These are phyloP conservation scores for Euzophera pinguis DNA, from an alignment of 2,888 invertebrate genomes.

Conservation along the genomic window DNA sequence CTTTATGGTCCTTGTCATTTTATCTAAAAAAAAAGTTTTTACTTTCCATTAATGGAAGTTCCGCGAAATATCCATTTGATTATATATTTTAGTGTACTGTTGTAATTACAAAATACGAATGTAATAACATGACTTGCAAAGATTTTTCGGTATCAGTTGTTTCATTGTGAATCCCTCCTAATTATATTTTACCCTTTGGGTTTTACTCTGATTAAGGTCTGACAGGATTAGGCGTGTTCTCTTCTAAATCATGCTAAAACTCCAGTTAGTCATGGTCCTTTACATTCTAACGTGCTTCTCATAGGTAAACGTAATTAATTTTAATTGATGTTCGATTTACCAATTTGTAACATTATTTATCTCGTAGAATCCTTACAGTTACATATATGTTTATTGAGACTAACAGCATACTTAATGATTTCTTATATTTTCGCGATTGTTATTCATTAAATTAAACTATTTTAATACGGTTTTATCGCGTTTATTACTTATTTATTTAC, in stretches of 20 bases:
- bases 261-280: conserved; percentile 7
- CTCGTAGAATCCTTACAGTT: too few relatives aligned
- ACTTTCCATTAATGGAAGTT: too few relatives aligned
- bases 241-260: conserved; percentile 27
- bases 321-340: background rate
- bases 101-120: background rate
- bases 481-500: too few relatives aligned
- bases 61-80: background rate
- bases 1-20: background rate
- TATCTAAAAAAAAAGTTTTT: background rate
- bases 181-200: conserved; percentile 14
- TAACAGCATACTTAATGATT: too few relatives aligned
- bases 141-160: conserved; percentile 4
- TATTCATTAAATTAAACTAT: too few relatives aligned
- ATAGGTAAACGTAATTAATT: background rate
- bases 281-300: background rate
- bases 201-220: conserved; percentile 41
- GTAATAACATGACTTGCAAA: background rate
- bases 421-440: too few relatives aligned
- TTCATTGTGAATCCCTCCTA: conserved; percentile 12
- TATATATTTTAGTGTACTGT: background rate
- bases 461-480: too few relatives aligned
- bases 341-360: background rate
- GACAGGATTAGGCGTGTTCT: conserved; percentile 38
- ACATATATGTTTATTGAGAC: too few relatives aligned